A percentile compares a stretch with the other conserved stretches of the same genome.
phyloP scores from a whole-genome alignment of 2,797 vertebrate species.

The Cheirogaleus major region DNA sequence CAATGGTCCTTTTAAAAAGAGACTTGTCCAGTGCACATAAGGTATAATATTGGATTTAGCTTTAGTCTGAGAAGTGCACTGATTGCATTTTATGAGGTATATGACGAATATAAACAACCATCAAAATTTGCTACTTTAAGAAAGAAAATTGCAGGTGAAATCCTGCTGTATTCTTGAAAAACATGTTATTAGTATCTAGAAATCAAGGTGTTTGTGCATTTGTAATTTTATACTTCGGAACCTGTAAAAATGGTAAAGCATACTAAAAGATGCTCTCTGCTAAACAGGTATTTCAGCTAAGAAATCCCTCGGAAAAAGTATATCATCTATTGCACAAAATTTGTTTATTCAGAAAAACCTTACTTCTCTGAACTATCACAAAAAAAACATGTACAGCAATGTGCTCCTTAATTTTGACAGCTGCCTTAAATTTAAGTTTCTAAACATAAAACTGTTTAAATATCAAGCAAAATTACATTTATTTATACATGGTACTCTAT shows the following conservation, averaged over 20 bases:
- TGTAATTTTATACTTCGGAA: neutral
- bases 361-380: neutral
- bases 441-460: neutral
- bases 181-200: neutral
- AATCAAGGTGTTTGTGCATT: neutral
- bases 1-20: neutral
- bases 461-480: neutral
- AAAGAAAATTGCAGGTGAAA: neutral
- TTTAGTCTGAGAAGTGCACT: neutral
- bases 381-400: neutral
- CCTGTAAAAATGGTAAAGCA: neutral
- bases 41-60: neutral
- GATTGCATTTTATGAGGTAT: neutral
- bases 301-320: neutral
- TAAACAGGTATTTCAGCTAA: neutral
- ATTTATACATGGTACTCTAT: neutral
- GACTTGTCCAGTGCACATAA: neutral
- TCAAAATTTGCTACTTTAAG: neutral
- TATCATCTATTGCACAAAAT: neutral
- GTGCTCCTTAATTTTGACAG: neutral
- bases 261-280: neutral
- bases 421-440: neutral
- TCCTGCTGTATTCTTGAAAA: neutral
- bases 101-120: neutral
- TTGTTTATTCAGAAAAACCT: neutral